Conservation (phyloP, 2,113 vertebrate species). For the Mus spicilegus region DNA sequence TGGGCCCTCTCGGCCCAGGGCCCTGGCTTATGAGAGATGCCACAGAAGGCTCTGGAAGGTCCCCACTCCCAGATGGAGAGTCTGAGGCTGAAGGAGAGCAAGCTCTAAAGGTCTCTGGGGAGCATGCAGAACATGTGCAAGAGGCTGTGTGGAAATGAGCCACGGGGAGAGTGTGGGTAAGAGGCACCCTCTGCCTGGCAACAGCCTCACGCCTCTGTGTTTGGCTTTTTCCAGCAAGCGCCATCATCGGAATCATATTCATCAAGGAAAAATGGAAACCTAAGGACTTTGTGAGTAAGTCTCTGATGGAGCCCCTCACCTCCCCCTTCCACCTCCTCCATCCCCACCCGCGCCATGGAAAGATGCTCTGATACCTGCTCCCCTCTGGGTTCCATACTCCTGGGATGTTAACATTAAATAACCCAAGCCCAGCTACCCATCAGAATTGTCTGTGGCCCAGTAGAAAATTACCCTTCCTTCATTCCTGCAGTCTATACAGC, state of each 20-base stretch:
- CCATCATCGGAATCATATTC: conserved; percentile 97
- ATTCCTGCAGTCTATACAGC: not conserved
- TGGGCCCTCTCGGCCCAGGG: not conserved
- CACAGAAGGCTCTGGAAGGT: not conserved
- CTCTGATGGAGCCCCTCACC: not conserved
- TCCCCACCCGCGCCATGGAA: not conserved
- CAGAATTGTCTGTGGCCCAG: not conserved
- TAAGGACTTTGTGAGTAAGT: conserved; percentile 97
- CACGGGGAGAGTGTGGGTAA: not conserved
- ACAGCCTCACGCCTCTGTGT: not conserved
- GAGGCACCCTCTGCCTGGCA: not conserved
- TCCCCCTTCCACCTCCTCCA: not conserved
- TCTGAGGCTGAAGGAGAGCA: not conserved
- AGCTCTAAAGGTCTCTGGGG: not conserved
- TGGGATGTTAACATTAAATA: not conserved
- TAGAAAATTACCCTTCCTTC: not conserved
- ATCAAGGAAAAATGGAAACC: conserved; percentile 95
- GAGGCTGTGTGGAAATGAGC: not conserved
- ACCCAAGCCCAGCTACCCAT: not conserved
- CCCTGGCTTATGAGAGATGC: not conserved
- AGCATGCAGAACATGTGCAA: not conserved
- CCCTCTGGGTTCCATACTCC: not conserved
- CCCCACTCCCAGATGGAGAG: not conserved
- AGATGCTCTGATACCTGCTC: not conserved
- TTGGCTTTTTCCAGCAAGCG: conserved; percentile 89